A percentile compares a stretch with the other conserved stretches of the same genome.
Conservation (phyloP, 1,140 invertebrate species). For the Cheumatopsyche charites region DNA sequence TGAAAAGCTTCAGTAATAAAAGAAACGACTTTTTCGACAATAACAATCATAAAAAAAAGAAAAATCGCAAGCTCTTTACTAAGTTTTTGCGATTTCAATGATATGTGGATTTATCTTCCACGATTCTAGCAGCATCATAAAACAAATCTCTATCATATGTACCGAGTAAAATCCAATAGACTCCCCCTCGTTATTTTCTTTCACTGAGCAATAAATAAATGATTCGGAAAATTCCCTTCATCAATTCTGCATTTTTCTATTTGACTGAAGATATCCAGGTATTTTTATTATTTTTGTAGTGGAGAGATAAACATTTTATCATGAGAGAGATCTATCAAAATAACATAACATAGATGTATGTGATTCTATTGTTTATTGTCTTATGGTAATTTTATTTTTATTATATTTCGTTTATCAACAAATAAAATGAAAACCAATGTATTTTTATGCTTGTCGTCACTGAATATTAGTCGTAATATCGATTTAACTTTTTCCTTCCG, state of each 20-base stretch:
- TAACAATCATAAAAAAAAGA: not conserved
- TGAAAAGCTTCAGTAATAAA: not conserved
- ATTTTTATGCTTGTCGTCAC: not conserved
- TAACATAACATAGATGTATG: too few species aligned
- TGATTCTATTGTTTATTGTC: too few species aligned
- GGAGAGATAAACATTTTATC: too few species aligned
- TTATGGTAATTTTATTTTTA: too few species aligned
- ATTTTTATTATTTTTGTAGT: too few species aligned
- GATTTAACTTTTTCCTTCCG: not conserved
- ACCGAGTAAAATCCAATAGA: slow-evolving; percentile 36
- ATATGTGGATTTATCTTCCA: not conserved
- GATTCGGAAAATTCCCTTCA: slow-evolving; percentile 37
- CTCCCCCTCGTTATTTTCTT: slow-evolving; percentile 35
- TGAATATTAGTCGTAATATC: slow-evolving; percentile 1
- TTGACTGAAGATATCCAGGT: not conserved
- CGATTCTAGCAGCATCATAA: slow-evolving; percentile 1
- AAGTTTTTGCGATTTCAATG: not conserved
- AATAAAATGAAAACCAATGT: too few species aligned
- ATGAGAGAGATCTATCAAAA: too few species aligned
- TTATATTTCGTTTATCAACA: too few species aligned
- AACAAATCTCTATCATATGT: slow-evolving; percentile 31
- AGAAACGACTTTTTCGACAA: not conserved
- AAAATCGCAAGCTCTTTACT: not conserved
- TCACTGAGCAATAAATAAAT: slow-evolving; percentile 46
- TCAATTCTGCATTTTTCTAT: not conserved